A percentile compares a stretch with the other conserved stretches of the same genome.
These are phyloP conservation scores for Caenorhabditis angaria DNA, from an alignment of 2,888 invertebrate species.

Conservation along the genomic window DNA sequence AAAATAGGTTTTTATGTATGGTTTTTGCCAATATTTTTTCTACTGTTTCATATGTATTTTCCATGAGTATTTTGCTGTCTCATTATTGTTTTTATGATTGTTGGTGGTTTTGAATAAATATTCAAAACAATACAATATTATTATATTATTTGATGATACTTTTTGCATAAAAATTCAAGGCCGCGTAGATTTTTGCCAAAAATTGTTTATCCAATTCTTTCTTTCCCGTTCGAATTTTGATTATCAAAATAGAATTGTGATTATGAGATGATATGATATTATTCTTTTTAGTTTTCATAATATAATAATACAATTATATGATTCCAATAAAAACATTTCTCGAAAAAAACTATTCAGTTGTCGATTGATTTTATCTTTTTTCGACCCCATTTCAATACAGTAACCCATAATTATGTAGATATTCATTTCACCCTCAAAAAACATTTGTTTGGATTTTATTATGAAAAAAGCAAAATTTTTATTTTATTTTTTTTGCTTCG, in stretches of 20 bases:
- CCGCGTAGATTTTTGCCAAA: not conserved
- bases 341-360: not conserved
- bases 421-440: not conserved
- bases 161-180: not conserved
- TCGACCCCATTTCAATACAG: not conserved
- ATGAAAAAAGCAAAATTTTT: no score
- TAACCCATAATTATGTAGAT: not conserved
- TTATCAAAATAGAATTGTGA: no score
- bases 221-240: no score
- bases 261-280: no score
- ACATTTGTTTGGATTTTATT: slow-evolving; percentile 3
- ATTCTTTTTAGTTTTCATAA: no score
- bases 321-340: no score
- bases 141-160: not conserved
- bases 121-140: not conserved
- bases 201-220: not conserved
- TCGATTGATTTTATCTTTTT: slow-evolving; percentile 1
- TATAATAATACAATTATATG: no score
- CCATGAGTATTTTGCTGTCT: not conserved
- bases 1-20: not conserved
- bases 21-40: not conserved
- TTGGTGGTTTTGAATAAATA: not conserved
- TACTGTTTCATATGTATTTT: not conserved
- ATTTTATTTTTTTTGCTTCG: not conserved
- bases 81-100: not conserved